These are phyloP conservation scores for Mycetomoellerius zeteki DNA, from an alignment of 1,140 invertebrate genomes.

Conservation along the genomic window DNA sequence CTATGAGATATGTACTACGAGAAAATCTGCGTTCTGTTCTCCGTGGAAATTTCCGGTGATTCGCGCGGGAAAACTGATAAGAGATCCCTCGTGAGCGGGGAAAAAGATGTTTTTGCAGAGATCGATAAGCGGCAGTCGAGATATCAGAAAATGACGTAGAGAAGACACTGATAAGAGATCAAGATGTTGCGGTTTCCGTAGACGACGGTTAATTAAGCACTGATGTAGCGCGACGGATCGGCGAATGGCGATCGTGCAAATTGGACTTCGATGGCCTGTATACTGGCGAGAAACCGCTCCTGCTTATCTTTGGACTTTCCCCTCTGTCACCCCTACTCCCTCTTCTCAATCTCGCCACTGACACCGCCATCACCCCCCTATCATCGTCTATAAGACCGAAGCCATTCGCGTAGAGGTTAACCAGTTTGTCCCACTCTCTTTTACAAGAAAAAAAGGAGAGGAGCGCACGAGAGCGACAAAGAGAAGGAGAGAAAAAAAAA, in stretches of 20 bases:
- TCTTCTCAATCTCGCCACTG: slow-evolving; percentile 27
- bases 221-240: slow-evolving; percentile 23
- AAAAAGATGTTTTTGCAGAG: neutral
- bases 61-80: neutral
- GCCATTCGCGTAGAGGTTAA: slow-evolving; percentile 83
- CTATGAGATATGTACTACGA: too few species aligned
- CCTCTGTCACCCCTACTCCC: slow-evolving; percentile 76
- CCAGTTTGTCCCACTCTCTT: slow-evolving; percentile 87
- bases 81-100: too few species aligned
- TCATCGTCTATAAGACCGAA: slow-evolving; percentile 65
- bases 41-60: neutral
- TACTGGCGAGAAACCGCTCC: slow-evolving; percentile 74
- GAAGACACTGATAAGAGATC: neutral
- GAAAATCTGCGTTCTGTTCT: neutral
- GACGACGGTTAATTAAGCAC: slow-evolving; percentile 38
- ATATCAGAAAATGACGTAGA: neutral
- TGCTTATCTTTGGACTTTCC: slow-evolving; percentile 86
- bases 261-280: slow-evolving; percentile 72
- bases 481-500: slow-evolving; percentile 23
- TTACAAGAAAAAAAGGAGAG: slow-evolving; percentile 77
- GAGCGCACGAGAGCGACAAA: slow-evolving; percentile 1
- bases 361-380: slow-evolving; percentile 67
- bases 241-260: slow-evolving; percentile 67
- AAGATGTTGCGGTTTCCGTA: neutral
- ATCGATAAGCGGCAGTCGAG: neutral